Evolutionary conservation across 2,888 invertebrate species (phyloP), one percentile per base, ranked within the genome.

Genomic region (Campoplex nolae): DNA sequence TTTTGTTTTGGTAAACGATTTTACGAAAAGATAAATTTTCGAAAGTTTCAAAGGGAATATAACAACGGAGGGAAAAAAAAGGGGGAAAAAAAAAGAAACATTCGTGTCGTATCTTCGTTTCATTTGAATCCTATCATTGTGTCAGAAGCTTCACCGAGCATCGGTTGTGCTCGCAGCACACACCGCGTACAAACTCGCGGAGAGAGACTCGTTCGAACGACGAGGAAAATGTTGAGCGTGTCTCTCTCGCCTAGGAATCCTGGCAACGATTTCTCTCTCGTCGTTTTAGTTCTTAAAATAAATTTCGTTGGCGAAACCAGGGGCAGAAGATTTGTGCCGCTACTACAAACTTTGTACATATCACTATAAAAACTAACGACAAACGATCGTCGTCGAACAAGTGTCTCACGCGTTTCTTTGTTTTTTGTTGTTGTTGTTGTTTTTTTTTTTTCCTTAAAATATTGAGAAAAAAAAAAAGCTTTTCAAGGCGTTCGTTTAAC

Each of bases 251-350:
- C 83, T 84, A 88, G 86, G 85, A 88, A 86, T 88, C 83, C 86
- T 88, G 88, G 89, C 88, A 87, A 62, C 74, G 79, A 79, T 85
- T 23, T 23, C 85, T 81, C 83, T 71, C 84, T 56, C 51, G 51
- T n/a, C 79, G 76, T 88, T 87, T 75, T 9, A n/a, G 45, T 79
- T 87, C 89, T 88, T 81, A 88, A 88, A 89, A 89, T 89, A 89
- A 86, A 85, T 87, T 86, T 83, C 65, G 88, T 87, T 89, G 88
- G 88, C 88, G 87, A 88, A 85, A 87, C 84, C 79, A 18, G 87
- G 84, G 85, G 81, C 86, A 84, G 74, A 23, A 68, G 42, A 74
- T 80, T 58, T 67, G 84, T 78, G 83, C 42, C 78, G 48, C 56
- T 56, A 56, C 42, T 67, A 81, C 77, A 65, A 65, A 11, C 45